phyloP scores from a whole-genome alignment of 2,888 invertebrate species.

The Parthenolecanium corni region DNA sequence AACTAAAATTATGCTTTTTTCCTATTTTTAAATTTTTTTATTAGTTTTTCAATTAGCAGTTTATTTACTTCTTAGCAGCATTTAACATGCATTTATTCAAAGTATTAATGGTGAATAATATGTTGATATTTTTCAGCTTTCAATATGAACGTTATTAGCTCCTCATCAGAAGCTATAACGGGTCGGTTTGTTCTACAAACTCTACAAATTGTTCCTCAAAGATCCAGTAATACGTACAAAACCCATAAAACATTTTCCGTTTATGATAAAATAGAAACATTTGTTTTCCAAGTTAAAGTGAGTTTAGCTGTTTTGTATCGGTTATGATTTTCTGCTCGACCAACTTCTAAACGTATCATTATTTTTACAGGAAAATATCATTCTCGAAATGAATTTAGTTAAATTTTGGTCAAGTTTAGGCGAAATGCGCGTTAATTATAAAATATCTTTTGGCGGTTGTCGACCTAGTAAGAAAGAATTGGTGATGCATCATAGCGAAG shows the following conservation, averaged over 20 bases:
- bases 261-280: conserved; percentile 51
- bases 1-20: too few species aligned
- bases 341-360: background rate
- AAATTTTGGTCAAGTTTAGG: conserved; percentile 88
- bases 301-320: conserved; percentile 34
- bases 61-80: too few species aligned
- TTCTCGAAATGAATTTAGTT: conserved; percentile 78
- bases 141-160: conserved; percentile 47
- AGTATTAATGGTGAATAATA: too few species aligned
- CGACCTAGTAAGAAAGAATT: conserved; percentile 52
- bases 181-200: conserved; percentile 72
- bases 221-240: conserved; percentile 66
- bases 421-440: conserved; percentile 59
- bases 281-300: conserved; percentile 60
- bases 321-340: background rate
- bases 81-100: too few species aligned
- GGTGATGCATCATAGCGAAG: conserved; percentile 63
- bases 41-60: too few species aligned
- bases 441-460: conserved; percentile 70
- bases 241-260: conserved; percentile 62
- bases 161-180: conserved; percentile 45
- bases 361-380: conserved; percentile 51
- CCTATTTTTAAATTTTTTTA: too few species aligned
- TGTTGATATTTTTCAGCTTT: conserved; percentile 42
- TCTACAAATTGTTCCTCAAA: conserved; percentile 72